These are phyloP conservation scores for Eretmochelys imbricata DNA, from an alignment of 2,113 vertebrate species.

Conservation along the genomic window DNA sequence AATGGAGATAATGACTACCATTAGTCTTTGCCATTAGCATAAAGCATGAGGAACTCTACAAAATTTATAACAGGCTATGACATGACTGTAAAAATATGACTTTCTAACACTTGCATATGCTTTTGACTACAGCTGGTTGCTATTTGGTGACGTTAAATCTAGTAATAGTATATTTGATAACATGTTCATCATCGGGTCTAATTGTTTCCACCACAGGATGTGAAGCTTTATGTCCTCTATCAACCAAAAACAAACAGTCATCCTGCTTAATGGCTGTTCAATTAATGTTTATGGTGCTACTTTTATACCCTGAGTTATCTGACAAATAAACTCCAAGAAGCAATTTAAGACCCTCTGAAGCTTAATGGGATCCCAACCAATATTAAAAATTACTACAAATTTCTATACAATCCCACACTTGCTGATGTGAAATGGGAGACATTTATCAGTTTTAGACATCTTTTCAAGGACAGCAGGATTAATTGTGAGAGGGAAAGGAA, in stretches of 20 bases:
- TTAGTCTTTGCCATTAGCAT: slow-evolving; percentile 74
- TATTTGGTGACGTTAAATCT: slow-evolving; percentile 56
- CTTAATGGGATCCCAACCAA: slow-evolving; percentile 35
- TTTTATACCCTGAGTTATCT: slow-evolving; percentile 65
- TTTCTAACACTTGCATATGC: slow-evolving; percentile 41
- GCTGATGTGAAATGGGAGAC: not conserved
- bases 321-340: slow-evolving; percentile 66
- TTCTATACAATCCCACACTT: not conserved
- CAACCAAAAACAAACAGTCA: slow-evolving; percentile 72
- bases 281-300: slow-evolving; percentile 75
- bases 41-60: slow-evolving; percentile 55
- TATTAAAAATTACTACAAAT: slow-evolving; percentile 23
- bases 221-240: slow-evolving; percentile 71
- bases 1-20: slow-evolving; percentile 71
- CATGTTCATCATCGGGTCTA: slow-evolving; percentile 60
- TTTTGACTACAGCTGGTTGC: slow-evolving; percentile 61
- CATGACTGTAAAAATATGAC: slow-evolving; percentile 65
- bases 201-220: slow-evolving; percentile 75
- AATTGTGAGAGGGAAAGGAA: slow-evolving; percentile 3
- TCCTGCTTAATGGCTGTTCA: slow-evolving; percentile 69
- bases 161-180: slow-evolving; percentile 66
- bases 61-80: slow-evolving; percentile 71
- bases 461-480: not conserved
- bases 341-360: slow-evolving; percentile 60
- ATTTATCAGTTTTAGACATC: not conserved